These are phyloP conservation scores for Ceratina japonica DNA, from an alignment of 1,140 invertebrate genomes.

Conservation along the genomic window DNA sequence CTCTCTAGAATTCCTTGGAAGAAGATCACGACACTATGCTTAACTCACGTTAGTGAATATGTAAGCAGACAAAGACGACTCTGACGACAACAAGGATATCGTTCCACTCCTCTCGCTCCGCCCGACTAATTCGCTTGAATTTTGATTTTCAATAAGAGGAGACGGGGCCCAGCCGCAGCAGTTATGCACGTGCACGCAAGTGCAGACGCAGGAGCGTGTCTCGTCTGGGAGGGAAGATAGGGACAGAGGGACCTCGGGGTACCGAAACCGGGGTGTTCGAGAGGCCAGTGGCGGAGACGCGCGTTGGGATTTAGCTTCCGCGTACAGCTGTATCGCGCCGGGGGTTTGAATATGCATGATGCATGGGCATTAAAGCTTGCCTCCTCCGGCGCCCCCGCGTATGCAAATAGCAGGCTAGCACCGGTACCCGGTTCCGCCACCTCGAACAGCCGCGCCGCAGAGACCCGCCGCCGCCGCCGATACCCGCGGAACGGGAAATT, in stretches of 20 bases:
- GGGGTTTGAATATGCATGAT: slow-evolving; percentile 79
- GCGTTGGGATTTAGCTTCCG: slow-evolving; percentile 78
- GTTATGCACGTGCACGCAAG: background rate
- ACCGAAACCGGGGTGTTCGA: slow-evolving; percentile 29
- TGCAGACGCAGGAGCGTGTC: background rate
- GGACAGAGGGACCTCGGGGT: slow-evolving; percentile 11
- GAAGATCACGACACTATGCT: too few species aligned
- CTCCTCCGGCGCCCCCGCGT: slow-evolving; percentile 63
- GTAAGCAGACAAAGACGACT: background rate
- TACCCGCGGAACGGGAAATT: slow-evolving; percentile 42
- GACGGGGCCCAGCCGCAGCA: background rate
- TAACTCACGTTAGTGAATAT: background rate
- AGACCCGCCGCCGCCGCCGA: slow-evolving; percentile 31
- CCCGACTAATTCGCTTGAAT: slow-evolving; percentile 71
- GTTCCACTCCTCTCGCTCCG: background rate
- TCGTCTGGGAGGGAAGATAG: slow-evolving; percentile 15
- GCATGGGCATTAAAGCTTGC: slow-evolving; percentile 78
- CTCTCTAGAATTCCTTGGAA: too few species aligned
- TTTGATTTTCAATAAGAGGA: slow-evolving; percentile 75
- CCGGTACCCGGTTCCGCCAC: slow-evolving; percentile 41
- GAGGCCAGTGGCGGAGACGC: slow-evolving; percentile 57
- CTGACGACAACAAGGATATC: background rate
- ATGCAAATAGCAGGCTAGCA: slow-evolving; percentile 74
- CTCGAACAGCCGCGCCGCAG: slow-evolving; percentile 51
- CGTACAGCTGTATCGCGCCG: slow-evolving; percentile 75